Conservation (phyloP, 1,140 invertebrate genomes). For the Temnothorax longispinosus region DNA sequence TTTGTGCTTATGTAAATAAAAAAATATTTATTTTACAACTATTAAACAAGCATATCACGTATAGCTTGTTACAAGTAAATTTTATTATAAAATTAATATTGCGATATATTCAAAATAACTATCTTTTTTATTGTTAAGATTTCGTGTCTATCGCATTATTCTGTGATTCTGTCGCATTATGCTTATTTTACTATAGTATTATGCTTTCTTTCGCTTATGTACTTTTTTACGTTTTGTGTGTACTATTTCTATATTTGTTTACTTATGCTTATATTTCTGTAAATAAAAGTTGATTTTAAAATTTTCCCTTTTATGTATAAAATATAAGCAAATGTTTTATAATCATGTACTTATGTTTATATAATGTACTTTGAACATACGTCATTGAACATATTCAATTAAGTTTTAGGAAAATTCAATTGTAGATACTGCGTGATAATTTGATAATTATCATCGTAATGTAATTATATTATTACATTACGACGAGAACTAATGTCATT, state of each 20-base stretch:
- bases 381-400: neutral
- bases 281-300: constrained; percentile 17
- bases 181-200: neutral
- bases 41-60: neutral
- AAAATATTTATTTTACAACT: neutral
- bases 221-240: neutral
- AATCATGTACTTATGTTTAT: neutral
- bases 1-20: constrained; percentile 27
- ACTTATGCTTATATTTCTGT: neutral
- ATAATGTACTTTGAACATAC: neutral
- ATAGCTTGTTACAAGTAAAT: neutral
- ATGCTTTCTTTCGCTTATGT: neutral
- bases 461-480: neutral
- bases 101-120: neutral
- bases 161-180: neutral
- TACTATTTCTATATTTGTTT: neutral
- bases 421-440: neutral
- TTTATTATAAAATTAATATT: constrained; percentile 10
- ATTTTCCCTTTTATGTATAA: neutral
- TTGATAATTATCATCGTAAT: neutral
- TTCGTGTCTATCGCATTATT: neutral
- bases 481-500: neutral
- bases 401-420: neutral
- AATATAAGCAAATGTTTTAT: neutral
- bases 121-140: neutral